phyloP scores from a whole-genome alignment of 2,888 invertebrate species.

The Lasioglossum lativentre region DNA sequence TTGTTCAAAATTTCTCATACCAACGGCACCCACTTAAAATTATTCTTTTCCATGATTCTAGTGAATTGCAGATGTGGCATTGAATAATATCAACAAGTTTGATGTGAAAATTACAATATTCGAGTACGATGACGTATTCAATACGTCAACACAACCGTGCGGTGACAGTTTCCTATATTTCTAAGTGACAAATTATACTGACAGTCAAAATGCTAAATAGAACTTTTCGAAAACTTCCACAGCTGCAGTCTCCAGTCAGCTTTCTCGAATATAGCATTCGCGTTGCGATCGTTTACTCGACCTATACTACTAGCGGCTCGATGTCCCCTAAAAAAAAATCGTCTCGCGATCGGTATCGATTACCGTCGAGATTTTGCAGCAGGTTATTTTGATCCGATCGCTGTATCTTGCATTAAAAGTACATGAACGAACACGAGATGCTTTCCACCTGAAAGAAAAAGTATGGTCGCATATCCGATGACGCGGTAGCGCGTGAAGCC shows the following conservation, averaged over 20 bases:
- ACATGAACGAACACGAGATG: slow-evolving; percentile 45
- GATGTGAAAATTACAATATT: too few species aligned
- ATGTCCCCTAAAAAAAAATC: background rate
- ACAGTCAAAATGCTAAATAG: too few species aligned
- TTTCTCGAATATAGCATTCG: background rate
- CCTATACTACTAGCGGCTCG: background rate
- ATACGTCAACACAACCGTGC: too few species aligned
- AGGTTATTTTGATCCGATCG: background rate
- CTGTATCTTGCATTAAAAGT: background rate
- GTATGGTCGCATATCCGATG: slow-evolving; percentile 60
- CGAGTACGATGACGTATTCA: too few species aligned
- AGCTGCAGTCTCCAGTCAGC: background rate
- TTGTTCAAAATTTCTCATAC: background rate
- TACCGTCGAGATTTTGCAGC: background rate
- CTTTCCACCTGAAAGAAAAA: slow-evolving; percentile 46
- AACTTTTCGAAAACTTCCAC: too few species aligned
- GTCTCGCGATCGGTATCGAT: background rate
- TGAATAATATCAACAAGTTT: too few species aligned
- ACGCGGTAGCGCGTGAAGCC: slow-evolving; percentile 75
- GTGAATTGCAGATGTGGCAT: too few species aligned
- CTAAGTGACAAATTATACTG: too few species aligned
- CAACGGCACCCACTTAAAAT: background rate
- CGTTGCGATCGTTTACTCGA: background rate
- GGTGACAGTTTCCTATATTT: too few species aligned
- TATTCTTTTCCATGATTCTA: too few species aligned